Conservation (phyloP, 2,797 vertebrate genomes). For the Lagorchestes hirsutus region DNA sequence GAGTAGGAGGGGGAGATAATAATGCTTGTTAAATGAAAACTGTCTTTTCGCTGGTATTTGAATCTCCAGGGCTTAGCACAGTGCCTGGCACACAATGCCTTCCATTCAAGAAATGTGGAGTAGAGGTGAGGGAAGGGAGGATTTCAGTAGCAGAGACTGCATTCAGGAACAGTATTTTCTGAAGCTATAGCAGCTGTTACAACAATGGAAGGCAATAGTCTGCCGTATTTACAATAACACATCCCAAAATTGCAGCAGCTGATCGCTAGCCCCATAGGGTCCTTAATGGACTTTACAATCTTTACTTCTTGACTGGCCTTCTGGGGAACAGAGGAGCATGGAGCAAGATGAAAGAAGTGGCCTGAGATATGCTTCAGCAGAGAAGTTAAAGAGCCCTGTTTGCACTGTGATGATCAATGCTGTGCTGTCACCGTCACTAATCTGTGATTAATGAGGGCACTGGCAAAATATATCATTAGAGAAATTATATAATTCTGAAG, state of each 20-base stretch:
- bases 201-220: not conserved
- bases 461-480: not conserved
- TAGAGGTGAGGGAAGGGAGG: not conserved
- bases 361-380: not conserved
- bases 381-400: not conserved
- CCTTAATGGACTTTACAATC: not conserved
- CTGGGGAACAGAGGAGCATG: not conserved
- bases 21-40: not conserved
- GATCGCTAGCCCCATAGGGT: not conserved
- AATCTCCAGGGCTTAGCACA: not conserved
- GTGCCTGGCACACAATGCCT: not conserved
- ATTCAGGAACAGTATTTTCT: not conserved
- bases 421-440: not conserved
- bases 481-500: not conserved
- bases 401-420: not conserved
- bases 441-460: not conserved
- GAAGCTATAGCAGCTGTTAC: not conserved
- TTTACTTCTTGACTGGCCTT: not conserved
- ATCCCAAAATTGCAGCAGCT: no score
- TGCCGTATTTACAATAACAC: not conserved
- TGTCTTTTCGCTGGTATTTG: not conserved
- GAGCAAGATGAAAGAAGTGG: not conserved
- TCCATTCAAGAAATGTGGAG: not conserved
- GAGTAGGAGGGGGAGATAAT: not conserved
- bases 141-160: not conserved